Conservation (phyloP, 2,888 invertebrate species). For the Phyllotreta cruciferae region DNA sequence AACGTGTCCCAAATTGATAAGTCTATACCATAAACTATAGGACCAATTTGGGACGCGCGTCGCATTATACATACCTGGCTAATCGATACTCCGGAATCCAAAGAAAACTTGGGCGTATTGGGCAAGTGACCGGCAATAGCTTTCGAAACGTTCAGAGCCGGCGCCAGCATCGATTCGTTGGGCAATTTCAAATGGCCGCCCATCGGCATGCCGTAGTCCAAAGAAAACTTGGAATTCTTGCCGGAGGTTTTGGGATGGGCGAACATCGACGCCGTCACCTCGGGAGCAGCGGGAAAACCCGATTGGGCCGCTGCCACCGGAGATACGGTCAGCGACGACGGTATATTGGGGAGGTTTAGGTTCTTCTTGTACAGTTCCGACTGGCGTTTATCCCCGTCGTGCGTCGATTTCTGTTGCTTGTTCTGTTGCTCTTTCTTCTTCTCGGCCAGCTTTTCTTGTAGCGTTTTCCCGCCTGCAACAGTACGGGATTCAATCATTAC, state of each 20-base stretch:
- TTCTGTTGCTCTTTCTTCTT: conserved; percentile 63
- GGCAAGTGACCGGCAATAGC: conserved; percentile 31
- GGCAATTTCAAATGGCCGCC: conserved; percentile 17
- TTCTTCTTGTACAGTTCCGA: conserved; percentile 42
- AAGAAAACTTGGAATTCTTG: conserved; percentile 19
- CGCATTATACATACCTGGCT: conserved; percentile 53
- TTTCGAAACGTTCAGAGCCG: conserved; percentile 44
- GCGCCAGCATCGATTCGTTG: conserved; percentile 37
- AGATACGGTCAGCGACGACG: conserved; percentile 64
- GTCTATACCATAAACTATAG: too few relatives aligned
- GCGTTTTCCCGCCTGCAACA: conserved; percentile 64
- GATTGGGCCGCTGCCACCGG: conserved; percentile 62
- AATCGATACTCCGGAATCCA: conserved; percentile 56
- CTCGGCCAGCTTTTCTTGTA: conserved; percentile 74
- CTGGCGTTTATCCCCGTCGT: conserved; percentile 44
- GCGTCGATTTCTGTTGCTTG: conserved; percentile 36
- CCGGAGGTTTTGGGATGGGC: conserved; percentile 11
- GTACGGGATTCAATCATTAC: too few relatives aligned
- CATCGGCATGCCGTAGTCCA: conserved; percentile 24
- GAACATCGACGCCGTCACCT: conserved; percentile 3
- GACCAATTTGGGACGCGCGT: conserved; percentile 8
- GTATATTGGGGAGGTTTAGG: conserved; percentile 54
- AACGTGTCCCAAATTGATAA: neutral
- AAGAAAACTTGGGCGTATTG: conserved; percentile 49
- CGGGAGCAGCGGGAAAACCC: conserved; percentile 15